Evolutionary conservation across 2,797 vertebrate species (phyloP).

Genomic region (Micromesistius poutassou): DNA sequence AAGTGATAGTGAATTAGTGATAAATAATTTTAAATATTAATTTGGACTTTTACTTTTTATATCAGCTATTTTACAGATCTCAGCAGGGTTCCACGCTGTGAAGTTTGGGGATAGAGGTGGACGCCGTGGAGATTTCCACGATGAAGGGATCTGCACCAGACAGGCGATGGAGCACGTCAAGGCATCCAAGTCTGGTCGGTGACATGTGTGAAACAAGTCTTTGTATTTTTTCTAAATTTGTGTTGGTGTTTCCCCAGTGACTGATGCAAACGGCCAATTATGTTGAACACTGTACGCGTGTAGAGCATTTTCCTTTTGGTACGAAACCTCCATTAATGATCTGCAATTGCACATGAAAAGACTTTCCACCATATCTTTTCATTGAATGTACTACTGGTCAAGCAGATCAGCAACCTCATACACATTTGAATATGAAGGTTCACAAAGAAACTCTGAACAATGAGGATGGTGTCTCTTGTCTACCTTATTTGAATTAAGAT

Average conservation of each 20-base stretch:
- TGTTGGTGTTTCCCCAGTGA: not conserved
- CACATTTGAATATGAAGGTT: too few species aligned
- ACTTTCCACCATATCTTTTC: not conserved
- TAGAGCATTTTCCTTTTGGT: not conserved
- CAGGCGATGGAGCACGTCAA: slow-evolving; percentile 85
- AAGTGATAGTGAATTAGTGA: too few species aligned
- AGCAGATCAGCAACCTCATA: too few species aligned
- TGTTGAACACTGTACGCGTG: not conserved
- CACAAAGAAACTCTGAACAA: not conserved
- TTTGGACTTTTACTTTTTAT: not conserved
- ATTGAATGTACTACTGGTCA: not conserved
- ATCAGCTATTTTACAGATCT: slow-evolving; percentile 74
- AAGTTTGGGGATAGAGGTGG: slow-evolving; percentile 85
- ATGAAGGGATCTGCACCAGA: slow-evolving; percentile 84
- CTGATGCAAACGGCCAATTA: too few species aligned
- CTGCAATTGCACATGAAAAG: not conserved
- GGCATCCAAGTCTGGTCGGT: slow-evolving; percentile 83
- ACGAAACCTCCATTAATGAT: not conserved
- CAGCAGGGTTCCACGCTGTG: slow-evolving; percentile 85
- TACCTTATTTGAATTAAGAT: too few species aligned
- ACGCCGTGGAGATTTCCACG: slow-evolving; percentile 82
- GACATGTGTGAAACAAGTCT: not conserved
- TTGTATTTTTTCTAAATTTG: not conserved
- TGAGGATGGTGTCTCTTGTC: not conserved
- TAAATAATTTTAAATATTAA: too few species aligned